Conservation (phyloP, 1,140 invertebrate species). For the Microplitis mediator region DNA sequence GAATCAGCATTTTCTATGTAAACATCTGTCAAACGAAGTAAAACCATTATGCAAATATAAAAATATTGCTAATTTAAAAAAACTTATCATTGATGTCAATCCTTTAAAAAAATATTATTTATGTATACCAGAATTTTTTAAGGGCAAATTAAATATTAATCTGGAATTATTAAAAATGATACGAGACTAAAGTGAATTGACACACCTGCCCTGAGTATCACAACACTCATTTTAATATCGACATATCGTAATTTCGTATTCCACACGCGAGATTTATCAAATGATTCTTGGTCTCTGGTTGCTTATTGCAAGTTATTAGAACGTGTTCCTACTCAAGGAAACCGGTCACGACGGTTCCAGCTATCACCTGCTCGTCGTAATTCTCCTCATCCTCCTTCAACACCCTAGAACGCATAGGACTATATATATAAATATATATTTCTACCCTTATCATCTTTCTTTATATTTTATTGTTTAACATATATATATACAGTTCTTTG, state of each 20-base stretch:
- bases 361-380: slow-evolving; percentile 39
- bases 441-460: slow-evolving; percentile 2
- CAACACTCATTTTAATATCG: neutral
- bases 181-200: neutral
- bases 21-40: neutral
- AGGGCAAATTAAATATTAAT: neutral
- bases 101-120: neutral
- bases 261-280: slow-evolving; percentile 45
- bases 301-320: slow-evolving; percentile 51
- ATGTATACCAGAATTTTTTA: no score
- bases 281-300: slow-evolving; percentile 19
- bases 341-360: slow-evolving; percentile 41
- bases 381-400: slow-evolving; percentile 24
- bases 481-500: neutral
- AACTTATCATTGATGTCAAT: no score
- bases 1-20: no score
- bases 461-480: neutral
- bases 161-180: neutral
- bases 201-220: slow-evolving; percentile 4
- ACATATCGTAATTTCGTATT: slow-evolving; percentile 31
- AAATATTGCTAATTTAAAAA: neutral
- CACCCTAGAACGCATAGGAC: slow-evolving; percentile 7
- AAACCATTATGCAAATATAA: neutral
- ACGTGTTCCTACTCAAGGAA: slow-evolving; percentile 36
- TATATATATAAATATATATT: neutral